These are phyloP conservation scores for Brassicogethes aeneus DNA, from an alignment of 2,888 invertebrate genomes.

Conservation along the genomic window DNA sequence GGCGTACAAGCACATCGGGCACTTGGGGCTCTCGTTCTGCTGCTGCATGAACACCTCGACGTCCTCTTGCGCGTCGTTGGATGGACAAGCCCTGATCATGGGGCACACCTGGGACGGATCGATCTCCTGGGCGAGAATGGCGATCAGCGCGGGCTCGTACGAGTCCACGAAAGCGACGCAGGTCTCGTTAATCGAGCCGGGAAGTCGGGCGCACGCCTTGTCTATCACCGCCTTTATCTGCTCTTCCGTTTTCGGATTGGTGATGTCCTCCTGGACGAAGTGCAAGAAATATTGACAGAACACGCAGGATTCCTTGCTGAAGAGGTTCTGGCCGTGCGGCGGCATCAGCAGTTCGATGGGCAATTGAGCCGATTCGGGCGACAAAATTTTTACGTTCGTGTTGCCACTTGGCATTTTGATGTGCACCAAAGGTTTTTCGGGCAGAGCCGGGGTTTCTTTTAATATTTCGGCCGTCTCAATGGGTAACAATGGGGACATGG, in stretches of 20 bases:
- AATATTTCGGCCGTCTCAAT: conserved; percentile 40
- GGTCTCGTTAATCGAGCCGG: conserved; percentile 50
- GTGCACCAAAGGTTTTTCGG: conserved; percentile 10
- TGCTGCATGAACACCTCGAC: conserved; percentile 46
- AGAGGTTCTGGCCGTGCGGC: conserved; percentile 30
- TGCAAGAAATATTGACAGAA: conserved; percentile 79
- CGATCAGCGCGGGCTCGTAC: conserved; percentile 73
- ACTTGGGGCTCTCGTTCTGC: conserved; percentile 56
- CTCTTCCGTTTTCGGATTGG: conserved; percentile 61
- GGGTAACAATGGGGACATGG: conserved; percentile 48
- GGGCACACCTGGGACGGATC: conserved; percentile 73
- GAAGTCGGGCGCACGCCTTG: conserved; percentile 60
- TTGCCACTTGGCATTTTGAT: conserved; percentile 13
- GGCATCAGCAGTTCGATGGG: conserved; percentile 46
- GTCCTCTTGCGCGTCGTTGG: conserved; percentile 41
- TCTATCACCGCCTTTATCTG: conserved; percentile 59
- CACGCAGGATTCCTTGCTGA: conserved; percentile 53
- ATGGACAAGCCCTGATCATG: conserved; percentile 58
- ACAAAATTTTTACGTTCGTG: conserved; percentile 14
- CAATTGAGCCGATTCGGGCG: conserved; percentile 39
- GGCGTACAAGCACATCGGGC: conserved; percentile 78
- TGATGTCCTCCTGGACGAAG: conserved; percentile 64
- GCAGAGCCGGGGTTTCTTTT: conserved; percentile 20
- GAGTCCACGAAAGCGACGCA: conserved; percentile 68
- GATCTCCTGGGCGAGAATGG: conserved; percentile 67